Evolutionary conservation across 2,888 invertebrate genomes (phyloP), one percentile per base, ranked within the genome.

Genomic region (Dromius quadrimaculatus): DNA sequence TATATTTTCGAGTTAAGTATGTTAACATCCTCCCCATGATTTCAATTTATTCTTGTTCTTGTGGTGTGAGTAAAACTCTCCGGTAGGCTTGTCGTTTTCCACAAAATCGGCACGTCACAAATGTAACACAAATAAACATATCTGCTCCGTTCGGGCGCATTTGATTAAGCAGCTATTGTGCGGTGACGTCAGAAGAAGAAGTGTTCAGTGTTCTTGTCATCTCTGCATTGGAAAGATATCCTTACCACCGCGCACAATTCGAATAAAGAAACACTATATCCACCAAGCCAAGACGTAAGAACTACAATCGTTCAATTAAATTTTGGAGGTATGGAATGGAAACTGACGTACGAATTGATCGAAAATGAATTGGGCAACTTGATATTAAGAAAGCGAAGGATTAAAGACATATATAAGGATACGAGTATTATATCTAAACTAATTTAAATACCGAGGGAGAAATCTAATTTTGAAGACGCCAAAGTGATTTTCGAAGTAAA

Each of bases 191-290:
- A 76, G 78, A 80, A 79, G 80, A 47, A 47, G 47, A 47, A 47
- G 47, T 47, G 47, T 23, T 47, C 23, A 81, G 80, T 81, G 81
- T 80, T 80, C 80, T 81, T 81, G 81, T 81, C 81, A 81, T 57
- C 80, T 76, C 80, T 81, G 80, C 79, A 79, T 79, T 77, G 78
- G 81, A 81, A 81, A 80, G 81, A 81, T 81, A 79, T 77, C 79
- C 9, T 22, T 13, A 23, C 28, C 65, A 11, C 54, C 23, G 34
- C 47, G 34, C 76, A 78, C 80, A 79, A 81, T 80, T 79, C 74
- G 79, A 76, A 78, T 77, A 78, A 78, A 79, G 78, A 79, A 78
- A 78, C 76, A 68, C 54, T 57, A 65, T 64, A 28, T 64, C 43
- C 64, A 28, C n/a, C 34, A 23, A 4, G 23, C 22, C 20, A 19